phyloP scores from a whole-genome alignment of 1,140 invertebrate species.

The Meloidogyne hapla region DNA sequence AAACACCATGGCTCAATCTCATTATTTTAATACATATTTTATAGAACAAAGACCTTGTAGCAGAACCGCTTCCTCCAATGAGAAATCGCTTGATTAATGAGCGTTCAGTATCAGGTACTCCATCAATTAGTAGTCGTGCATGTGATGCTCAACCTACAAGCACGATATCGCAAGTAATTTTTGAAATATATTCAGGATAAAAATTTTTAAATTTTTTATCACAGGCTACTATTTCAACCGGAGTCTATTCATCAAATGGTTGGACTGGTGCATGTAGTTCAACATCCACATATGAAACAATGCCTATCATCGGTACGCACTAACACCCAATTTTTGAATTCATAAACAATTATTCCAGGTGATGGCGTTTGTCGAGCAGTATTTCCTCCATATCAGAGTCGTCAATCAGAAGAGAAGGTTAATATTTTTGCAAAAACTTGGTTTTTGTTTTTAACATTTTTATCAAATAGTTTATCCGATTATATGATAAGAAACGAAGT shows the following conservation, averaged over 20 bases:
- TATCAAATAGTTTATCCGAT: background rate
- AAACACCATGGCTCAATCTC: no score
- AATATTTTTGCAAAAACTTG: background rate
- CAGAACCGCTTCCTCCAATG: slow-evolving; percentile 41
- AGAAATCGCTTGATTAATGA: slow-evolving; percentile 32
- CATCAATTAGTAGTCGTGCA: slow-evolving; percentile 37
- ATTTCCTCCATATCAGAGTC: slow-evolving; percentile 42
- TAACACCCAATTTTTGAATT: slow-evolving; percentile 11
- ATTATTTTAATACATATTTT: background rate
- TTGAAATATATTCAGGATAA: background rate
- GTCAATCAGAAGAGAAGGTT: slow-evolving; percentile 3
- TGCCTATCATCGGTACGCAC: slow-evolving; percentile 42
- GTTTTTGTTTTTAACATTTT: background rate
- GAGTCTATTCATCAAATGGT: slow-evolving; percentile 35
- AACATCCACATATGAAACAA: slow-evolving; percentile 45
- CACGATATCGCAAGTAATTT: slow-evolving; percentile 35
- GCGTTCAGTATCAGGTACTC: slow-evolving; percentile 33
- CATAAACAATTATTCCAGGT: background rate
- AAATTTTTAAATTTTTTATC: background rate
- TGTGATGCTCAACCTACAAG: slow-evolving; percentile 30
- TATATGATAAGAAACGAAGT: background rate
- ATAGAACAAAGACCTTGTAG: slow-evolving; percentile 29
- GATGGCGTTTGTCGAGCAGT: slow-evolving; percentile 49
- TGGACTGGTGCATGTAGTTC: slow-evolving; percentile 26
- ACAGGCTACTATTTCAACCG: slow-evolving; percentile 26